A percentile compares a stretch with the other conserved stretches of the same genome.
phyloP scores from a whole-genome alignment of 2,797 vertebrate genomes.

The Pogoniulus pusillus region DNA sequence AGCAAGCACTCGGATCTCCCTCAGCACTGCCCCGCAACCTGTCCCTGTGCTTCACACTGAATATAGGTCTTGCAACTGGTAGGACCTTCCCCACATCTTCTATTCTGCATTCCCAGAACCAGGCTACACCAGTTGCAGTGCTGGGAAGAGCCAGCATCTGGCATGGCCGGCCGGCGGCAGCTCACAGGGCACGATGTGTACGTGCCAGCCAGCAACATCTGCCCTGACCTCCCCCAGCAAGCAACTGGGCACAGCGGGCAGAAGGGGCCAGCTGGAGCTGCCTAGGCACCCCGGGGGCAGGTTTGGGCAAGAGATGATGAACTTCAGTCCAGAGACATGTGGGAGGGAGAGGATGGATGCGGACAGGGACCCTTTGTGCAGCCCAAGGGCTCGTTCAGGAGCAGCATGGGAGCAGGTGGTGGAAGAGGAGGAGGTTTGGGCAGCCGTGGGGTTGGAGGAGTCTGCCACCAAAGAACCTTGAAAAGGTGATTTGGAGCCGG shows the following conservation, averaged over 20 bases:
- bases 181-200: not conserved
- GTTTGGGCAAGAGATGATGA: not conserved
- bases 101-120: not conserved
- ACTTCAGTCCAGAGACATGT: not conserved
- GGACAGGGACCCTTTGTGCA: fast-evolving
- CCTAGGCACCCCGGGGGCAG: not conserved
- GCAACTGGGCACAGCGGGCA: not conserved
- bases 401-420: not conserved
- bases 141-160: not conserved
- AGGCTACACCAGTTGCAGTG: not conserved
- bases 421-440: not conserved
- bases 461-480: not conserved
- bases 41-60: fast-evolving
- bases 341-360: not conserved
- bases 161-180: fast-evolving
- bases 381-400: not conserved
- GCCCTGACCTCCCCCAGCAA: not conserved
- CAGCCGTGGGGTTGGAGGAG: not conserved
- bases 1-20: too few relatives aligned
- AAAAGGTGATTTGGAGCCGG: slow-evolving; percentile 23
- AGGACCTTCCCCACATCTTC: not conserved
- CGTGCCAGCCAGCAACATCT: not conserved
- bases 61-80: fast-evolving
- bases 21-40: not conserved
- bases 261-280: not conserved